A percentile compares a stretch with the other conserved stretches of the same genome.
These are phyloP conservation scores for Sinhomidia bicolor DNA, from an alignment of 2,888 invertebrate species.

Conservation along the genomic window DNA sequence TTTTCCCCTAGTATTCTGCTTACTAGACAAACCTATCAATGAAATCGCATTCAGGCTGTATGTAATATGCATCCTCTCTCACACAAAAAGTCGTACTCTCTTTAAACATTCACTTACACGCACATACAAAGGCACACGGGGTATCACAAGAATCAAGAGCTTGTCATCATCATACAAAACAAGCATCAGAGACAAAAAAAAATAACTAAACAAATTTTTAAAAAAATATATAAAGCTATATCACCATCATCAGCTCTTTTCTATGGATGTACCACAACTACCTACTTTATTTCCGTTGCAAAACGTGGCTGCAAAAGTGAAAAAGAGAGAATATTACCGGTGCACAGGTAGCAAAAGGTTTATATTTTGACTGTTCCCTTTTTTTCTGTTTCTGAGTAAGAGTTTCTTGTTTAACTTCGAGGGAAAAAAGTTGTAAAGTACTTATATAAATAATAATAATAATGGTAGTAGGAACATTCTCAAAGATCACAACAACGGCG, in stretches of 20 bases:
- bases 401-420: conserved; percentile 26
- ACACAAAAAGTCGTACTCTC: conserved; percentile 2
- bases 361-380: conserved; percentile 1
- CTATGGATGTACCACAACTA: too few species aligned
- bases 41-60: conserved; percentile 49
- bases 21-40: conserved; percentile 66
- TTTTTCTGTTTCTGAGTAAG: neutral
- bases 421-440: neutral
- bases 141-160: conserved; percentile 49
- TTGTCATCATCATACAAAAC: conserved; percentile 26
- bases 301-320: neutral
- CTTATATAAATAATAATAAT: neutral
- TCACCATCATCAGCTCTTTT: too few species aligned
- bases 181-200: conserved; percentile 10
- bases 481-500: too few species aligned
- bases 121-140: too few species aligned
- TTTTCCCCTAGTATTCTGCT: neutral
- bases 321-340: neutral
- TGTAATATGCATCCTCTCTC: neutral
- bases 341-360: neutral
- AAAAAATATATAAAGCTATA: too few species aligned
- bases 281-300: too few species aligned
- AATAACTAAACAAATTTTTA: neutral
- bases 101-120: conserved; percentile 3
- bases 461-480: neutral